Evolutionary conservation across 2,888 invertebrate species (phyloP).

Genomic region (Epicampocera succincta): DNA sequence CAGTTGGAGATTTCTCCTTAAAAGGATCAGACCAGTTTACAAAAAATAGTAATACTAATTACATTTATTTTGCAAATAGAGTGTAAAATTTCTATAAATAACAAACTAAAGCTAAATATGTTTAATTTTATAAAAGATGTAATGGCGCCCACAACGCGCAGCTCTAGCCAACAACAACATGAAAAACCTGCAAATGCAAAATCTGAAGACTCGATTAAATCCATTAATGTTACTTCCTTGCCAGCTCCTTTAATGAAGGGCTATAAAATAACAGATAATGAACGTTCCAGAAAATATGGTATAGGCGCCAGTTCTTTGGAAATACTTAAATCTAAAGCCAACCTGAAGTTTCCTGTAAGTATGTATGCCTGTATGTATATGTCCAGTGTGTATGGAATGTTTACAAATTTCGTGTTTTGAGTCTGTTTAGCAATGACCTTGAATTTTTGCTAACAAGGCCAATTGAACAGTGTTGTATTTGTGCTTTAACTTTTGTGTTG

Average conservation of each 20-base stretch:
- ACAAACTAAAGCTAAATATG: constrained; percentile 48
- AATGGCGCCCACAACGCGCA: constrained; percentile 69
- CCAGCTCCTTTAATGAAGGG: constrained; percentile 75
- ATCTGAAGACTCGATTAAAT: not conserved
- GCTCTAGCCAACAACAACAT: constrained; percentile 29
- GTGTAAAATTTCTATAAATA: constrained; percentile 6
- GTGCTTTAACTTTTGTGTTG: constrained; percentile 4
- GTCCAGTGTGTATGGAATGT: no score
- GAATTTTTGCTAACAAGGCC: constrained; percentile 45
- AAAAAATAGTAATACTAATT: constrained; percentile 26
- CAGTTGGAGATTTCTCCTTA: constrained; percentile 54
- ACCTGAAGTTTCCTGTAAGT: constrained; percentile 80
- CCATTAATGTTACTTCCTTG: not conserved
- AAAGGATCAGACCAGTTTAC: constrained; percentile 48
- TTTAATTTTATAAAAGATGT: constrained; percentile 69
- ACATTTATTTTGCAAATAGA: not conserved
- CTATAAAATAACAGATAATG: constrained; percentile 81
- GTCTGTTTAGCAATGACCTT: constrained; percentile 52
- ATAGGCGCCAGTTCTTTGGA: constrained; percentile 80
- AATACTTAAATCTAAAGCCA: constrained; percentile 78
- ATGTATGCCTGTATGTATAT: constrained; percentile 23
- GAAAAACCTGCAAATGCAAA: constrained; percentile 19
- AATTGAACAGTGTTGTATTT: constrained; percentile 55
- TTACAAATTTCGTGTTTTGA: no score
- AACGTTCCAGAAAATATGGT: constrained; percentile 79